phyloP scores from a whole-genome alignment of 2,888 invertebrate species.

The Lypha dubia region DNA sequence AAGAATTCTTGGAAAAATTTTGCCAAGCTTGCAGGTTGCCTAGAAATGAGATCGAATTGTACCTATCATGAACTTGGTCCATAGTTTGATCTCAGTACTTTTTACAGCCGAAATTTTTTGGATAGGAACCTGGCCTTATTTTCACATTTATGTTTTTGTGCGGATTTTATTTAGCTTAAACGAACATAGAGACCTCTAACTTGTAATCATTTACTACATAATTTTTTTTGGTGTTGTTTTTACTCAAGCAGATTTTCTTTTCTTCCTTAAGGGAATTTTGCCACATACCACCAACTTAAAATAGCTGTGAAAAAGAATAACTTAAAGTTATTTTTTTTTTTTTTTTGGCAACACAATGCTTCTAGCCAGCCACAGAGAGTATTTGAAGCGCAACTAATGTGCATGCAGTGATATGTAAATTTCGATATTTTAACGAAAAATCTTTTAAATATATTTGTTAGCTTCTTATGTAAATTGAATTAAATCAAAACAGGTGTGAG shows the following conservation, averaged over 20 bases:
- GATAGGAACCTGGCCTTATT: too few species aligned
- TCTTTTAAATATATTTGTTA: constrained; percentile 16
- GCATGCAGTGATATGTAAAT: constrained; percentile 61
- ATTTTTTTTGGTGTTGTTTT: background rate
- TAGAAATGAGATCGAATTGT: too few species aligned
- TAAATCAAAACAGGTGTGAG: constrained; percentile 32
- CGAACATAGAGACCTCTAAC: too few species aligned
- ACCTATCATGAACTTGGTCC: too few species aligned
- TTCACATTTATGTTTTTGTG: too few species aligned
- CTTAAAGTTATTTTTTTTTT: constrained; percentile 49
- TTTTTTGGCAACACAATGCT: constrained; percentile 50
- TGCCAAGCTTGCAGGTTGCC: too few species aligned
- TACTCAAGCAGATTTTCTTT: constrained; percentile 28
- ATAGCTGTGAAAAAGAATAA: constrained; percentile 22
- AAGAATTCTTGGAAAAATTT: too few species aligned
- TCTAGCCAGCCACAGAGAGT: constrained; percentile 24
- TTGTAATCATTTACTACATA: background rate
- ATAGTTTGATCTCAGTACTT: too few species aligned
- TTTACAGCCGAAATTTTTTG: too few species aligned
- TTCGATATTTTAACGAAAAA: constrained; percentile 23
- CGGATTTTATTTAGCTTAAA: too few species aligned
- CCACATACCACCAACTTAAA: constrained; percentile 2
- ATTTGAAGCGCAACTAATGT: constrained; percentile 67
- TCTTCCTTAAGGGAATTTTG: constrained; percentile 33
- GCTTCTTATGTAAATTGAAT: constrained; percentile 61